Base-by-base conservation (phyloP, 2,113 vertebrate genomes). In the Ariopsis seemanni region DNA sequence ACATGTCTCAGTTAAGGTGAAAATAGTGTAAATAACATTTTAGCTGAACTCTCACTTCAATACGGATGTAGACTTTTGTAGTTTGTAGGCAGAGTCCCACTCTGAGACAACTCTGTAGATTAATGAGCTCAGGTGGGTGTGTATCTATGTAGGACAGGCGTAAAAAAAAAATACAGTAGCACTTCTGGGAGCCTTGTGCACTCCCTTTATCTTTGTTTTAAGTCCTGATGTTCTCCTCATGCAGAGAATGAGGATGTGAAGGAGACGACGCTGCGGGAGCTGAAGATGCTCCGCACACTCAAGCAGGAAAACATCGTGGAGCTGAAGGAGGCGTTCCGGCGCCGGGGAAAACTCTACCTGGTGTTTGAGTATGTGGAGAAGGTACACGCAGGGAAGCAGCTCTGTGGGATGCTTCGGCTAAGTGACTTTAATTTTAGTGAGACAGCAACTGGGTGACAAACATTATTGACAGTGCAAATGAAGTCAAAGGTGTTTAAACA, bases 271-370 rank as follows among this genome's bases (percentile, higher is more conserved):
- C 96, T 99, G 90, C 97, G 98, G 93, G 98, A 99, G 94, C 97
- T 99, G 94, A 99, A 99, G 96, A 99, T 99, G 98, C 98, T 99
- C 89, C 97, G 98, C 42, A 99, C 98, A 5, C 95, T 99, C 93
- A 99, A 99, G 93, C 98, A 99, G 91, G 98, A 99, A 94, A 99
- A 99, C 92, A 99, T 99, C 60, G 98, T 99, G 88, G 98, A 99
- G 90, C 92, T 99, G 91, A 99, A 99, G 90, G 98, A 99, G 94
- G 98, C 98, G 63, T 99, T 99, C 92, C 97, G 98, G 86, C 94
- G 98, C 92, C 95, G 98, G 93, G 98, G 98, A 88, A 99, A 99
- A 92, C 95, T 99, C 89, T 99, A 99, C 92, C 95, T 99, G 81
- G 98, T 99, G 87, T 99, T 99, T 88, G 95, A 95, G 90, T 96